Evolutionary conservation across 2,113 vertebrate species (phyloP), one percentile per base, ranked within the genome.

Genomic region (Oryzias javanicus): DNA sequence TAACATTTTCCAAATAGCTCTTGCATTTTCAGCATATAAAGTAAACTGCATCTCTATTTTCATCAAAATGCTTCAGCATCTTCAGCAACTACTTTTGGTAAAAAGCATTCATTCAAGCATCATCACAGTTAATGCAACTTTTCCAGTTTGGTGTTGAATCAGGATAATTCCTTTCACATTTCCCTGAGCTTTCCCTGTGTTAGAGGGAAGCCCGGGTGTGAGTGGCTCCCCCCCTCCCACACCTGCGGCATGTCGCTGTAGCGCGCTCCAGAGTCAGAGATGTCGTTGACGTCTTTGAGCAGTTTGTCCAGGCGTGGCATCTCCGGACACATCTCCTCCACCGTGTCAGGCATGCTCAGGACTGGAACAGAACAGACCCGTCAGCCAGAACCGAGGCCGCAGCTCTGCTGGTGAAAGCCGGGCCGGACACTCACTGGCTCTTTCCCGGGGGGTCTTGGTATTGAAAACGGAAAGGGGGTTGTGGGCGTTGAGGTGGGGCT

Each of bases 191-290:
- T 35, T 35, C 10, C 35, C 8, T 12, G 8, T 35, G 35, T 12
- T 35, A 35, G 12, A 35, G 35, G 35, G 8, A 35, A 35, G 35
- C 35, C 10, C 12, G 35, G 35, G 35, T 35, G 35, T 35, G 29
- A 35, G 29, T 12, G 35, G 3, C 35, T 35, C 35, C 12, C 2
- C 46, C 46, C 12, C 46, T 3, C 19, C 47, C 71, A 51, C 53
- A 90, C 89, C 51, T 99, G 94, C 2, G 97, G 95, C 94, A 98
- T 96, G 88, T 99, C 97, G 1, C 91, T 94, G 76, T 99, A 99
- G 46, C 96, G 93, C 55, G 96, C 95, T n/a, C 97, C 96, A 12
- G 95, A 94, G 76, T 98, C 96, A 0, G 97, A 94, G 81, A 97
- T 91, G 19, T 94, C 91, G 35, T 90, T 90, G 67, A 99, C 94